Evolutionary conservation across 2,113 vertebrate species (phyloP), one percentile per base, ranked within the genome.

Genomic region (Tyto alba): DNA sequence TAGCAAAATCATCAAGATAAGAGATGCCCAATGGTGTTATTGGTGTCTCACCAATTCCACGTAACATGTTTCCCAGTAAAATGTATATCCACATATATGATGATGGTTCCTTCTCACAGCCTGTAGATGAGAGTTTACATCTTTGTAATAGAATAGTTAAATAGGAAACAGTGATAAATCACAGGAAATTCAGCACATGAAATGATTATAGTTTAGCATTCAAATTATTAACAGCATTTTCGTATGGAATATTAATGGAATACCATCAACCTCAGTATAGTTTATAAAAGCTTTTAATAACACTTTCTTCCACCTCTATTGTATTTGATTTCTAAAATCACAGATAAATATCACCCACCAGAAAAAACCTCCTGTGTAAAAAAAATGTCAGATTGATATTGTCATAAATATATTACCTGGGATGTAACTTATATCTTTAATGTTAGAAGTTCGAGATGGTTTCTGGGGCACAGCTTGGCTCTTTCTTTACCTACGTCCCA

Each of bases 11-110:
- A 60, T 99, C 99, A 18, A 99, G 96, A 34, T 99, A 99, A 41
- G 99, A 99, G 93, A 99, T 98, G 41, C 99, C 99, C 69, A 99
- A 81, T 2, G 99, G 99, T 8, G 97, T 92, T 90, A 99, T 95
- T 6, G 99, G 99, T 4, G 98, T 98, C 91, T 99, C 99, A 68
- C 99, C 99, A 53, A 99, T 98, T 23, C 99, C 99, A 68, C 99
- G 98, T 76, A 99, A 92, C 79, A 99, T 77, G 48, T 99, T 99
- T 25, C 99, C 99, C 96, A 99, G 72, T 20, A 99, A 96, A 45
- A 99, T 98, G 32, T 98, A 99, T 76, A 99, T 95, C 99, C 99
- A 99, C 97, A 98, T 98, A 34, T 98, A n/a, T 30, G 99, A 99
- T 6, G 95, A 86, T 20, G 97, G 76, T 23, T 98, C 98, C 45